Conservation (phyloP, 2,797 vertebrate species). For the Chelon labrosus region DNA sequence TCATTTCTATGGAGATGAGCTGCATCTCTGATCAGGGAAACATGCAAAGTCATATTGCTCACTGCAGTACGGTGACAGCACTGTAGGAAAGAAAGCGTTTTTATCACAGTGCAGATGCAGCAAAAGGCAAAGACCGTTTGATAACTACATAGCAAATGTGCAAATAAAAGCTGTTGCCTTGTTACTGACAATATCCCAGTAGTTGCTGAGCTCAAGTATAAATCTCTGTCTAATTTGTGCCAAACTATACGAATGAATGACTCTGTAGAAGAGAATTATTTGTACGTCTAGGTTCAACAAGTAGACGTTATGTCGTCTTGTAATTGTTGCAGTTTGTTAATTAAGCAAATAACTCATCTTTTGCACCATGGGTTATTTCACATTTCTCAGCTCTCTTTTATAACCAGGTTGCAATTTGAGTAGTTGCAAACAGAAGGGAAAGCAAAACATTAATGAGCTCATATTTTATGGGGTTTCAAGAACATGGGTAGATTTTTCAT, state of each 20-base stretch:
- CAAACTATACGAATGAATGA: conserved; percentile 7
- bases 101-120: conserved; percentile 38
- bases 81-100: conserved; percentile 28
- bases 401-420: background rate
- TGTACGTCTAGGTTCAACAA: too few species aligned
- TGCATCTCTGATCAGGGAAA: conserved; percentile 66
- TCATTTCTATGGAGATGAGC: conserved; percentile 84
- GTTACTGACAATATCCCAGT: conserved; percentile 3
- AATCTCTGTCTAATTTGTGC: conserved; percentile 6
- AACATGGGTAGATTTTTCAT: too few species aligned
- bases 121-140: conserved; percentile 30
- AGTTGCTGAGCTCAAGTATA: too few species aligned
- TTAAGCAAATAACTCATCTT: too few species aligned
- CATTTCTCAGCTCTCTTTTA: background rate
- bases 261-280: too few species aligned
- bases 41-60: conserved; percentile 60
- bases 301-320: too few species aligned
- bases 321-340: too few species aligned
- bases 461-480: background rate
- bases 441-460: background rate
- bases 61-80: conserved; percentile 46
- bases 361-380: background rate
- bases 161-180: conserved; percentile 27
- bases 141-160: conserved; percentile 29
- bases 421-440: background rate